Evolutionary conservation across 2,797 vertebrate genomes (phyloP), one percentile per base, ranked within the genome.

Genomic region (Phrynocephalus forsythii): DNA sequence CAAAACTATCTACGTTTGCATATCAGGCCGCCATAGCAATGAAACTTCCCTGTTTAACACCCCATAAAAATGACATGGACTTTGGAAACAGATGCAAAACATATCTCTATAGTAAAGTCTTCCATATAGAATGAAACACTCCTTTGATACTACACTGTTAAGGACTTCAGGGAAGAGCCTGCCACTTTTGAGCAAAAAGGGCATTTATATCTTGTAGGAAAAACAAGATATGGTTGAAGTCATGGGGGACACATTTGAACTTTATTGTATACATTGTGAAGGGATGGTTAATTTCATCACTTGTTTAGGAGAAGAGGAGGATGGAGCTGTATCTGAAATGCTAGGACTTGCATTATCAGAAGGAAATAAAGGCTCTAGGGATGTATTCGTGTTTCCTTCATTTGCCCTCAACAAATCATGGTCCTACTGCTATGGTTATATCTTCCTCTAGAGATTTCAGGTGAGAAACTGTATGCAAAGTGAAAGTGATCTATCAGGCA

Each of bases 301-400:
- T 6, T 77, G 85, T 76, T 91, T 13, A 67, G 20, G 75, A 71
- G 26, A 48, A 81, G 77, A 79, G 33, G 79, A 38, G 1, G 63
- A n/a, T 87, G 33, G 2, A 60, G 77, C 44, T 78, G 52, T 88
- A 90, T 48, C 88, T 92, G 90, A 91, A 94, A 90, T 86, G 87
- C 67, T 80, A 79, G 88, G 83, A 82, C 87, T 84, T 83, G 88
- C 90, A 91, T 92, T 89, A 93, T 87, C 44, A 81, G 87, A 91
- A 80, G 91, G 90, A 92, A 75, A 88, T 1, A 91, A 83, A 89
- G 28, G 72, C 93, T 87, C 87, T 0, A 20, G 92, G 92, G 93
- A 89, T 87, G 84, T 69, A 92, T 94, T 94, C 84, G 85, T 93
- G 89, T 91, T 95, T 95, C 93, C 94, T 95, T 92, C 91, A 87